Conservation (phyloP, 2,113 vertebrate species). For the Tonatia bakeri region DNA sequence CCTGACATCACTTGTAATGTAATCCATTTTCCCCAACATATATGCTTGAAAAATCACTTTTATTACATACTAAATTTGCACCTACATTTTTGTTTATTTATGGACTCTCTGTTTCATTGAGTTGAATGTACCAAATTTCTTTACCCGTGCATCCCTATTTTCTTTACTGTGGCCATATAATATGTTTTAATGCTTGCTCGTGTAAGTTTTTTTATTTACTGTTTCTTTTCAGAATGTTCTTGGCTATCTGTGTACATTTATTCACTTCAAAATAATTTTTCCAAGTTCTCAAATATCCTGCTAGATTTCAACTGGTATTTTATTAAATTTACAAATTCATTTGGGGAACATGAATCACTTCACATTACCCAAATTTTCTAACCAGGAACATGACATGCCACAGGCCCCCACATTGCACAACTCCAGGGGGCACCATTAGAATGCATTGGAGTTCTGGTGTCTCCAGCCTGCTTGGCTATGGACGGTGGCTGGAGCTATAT, state of each 20-base stretch:
- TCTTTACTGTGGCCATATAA: neutral
- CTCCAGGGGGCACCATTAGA: neutral
- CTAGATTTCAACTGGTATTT: neutral
- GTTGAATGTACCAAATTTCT: neutral
- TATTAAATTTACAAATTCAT: neutral
- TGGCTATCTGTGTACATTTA: neutral
- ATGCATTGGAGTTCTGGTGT: neutral
- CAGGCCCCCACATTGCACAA: neutral
- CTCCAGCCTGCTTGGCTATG: neutral
- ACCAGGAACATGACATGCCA: neutral
- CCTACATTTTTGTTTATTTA: neutral
- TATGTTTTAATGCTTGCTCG: neutral
- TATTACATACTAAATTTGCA: neutral
- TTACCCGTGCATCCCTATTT: neutral
- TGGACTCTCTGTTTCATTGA: neutral
- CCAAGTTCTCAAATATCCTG: neutral
- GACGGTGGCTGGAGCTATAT: neutral
- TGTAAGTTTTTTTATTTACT: neutral
- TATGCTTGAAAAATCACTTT: neutral
- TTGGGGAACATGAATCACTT: neutral
- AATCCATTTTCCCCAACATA: neutral
- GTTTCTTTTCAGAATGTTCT: slow-evolving; percentile 6
- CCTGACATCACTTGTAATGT: neutral
- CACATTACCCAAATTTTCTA: neutral
- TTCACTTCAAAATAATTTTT: neutral